Percentiles rank a stretch among this genome's conserved stretches.
phyloP scores from a whole-genome alignment of 1,140 invertebrate genomes.

The Eubasilissa regina region DNA sequence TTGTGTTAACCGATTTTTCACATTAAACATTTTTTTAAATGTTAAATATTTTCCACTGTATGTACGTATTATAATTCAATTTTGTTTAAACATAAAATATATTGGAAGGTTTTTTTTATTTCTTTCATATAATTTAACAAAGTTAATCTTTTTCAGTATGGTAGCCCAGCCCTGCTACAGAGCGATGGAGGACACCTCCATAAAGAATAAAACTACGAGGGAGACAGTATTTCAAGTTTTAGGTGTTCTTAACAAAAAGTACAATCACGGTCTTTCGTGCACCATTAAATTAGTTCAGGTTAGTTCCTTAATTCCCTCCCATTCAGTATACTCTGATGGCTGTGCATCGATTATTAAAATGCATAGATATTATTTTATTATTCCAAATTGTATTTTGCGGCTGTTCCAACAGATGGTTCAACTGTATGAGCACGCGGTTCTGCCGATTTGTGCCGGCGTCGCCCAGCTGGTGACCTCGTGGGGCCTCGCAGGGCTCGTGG shows the following conservation, averaged over 20 bases:
- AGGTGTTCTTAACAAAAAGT: conserved; percentile 85
- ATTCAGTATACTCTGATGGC: conserved; percentile 4
- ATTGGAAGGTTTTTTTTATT: neutral
- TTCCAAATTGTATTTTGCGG: neutral
- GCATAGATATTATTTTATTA: neutral
- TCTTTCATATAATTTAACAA: neutral
- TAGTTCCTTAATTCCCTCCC: conserved; percentile 33
- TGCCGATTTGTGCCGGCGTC: conserved; percentile 79
- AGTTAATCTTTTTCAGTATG: conserved; percentile 70
- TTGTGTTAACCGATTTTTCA: too few relatives aligned
- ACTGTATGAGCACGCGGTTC: conserved; percentile 80
- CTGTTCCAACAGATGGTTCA: conserved; percentile 77
- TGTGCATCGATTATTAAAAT: neutral
- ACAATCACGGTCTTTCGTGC: conserved; percentile 83
- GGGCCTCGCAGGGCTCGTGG: conserved; percentile 77
- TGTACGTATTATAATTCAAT: too few relatives aligned
- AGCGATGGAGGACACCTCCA: conserved; percentile 78
- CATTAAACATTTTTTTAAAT: too few relatives aligned
- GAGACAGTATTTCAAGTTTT: conserved; percentile 85
- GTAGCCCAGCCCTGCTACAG: conserved; percentile 83
- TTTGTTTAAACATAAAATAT: too few relatives aligned
- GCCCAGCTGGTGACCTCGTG: conserved; percentile 77
- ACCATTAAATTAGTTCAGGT: conserved; percentile 80
- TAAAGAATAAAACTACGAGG: conserved; percentile 77
- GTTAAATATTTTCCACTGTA: too few relatives aligned